Conservation (phyloP, 1,140 invertebrate genomes). For the Uloborus diversus region DNA sequence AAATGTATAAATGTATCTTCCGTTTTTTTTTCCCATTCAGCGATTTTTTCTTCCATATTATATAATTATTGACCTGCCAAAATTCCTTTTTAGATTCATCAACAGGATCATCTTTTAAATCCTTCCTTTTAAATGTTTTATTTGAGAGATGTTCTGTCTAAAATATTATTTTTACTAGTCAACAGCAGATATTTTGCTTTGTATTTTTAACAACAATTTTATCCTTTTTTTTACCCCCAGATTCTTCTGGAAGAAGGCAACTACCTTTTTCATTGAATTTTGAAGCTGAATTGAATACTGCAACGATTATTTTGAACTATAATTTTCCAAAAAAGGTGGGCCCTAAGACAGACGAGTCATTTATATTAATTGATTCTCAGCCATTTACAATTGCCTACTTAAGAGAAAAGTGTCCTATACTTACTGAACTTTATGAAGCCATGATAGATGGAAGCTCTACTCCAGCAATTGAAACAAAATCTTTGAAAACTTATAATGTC, state of each 20-base stretch:
- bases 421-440: slow-evolving; percentile 29
- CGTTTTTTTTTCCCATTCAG: no score
- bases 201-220: neutral
- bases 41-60: no score
- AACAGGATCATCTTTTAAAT: neutral
- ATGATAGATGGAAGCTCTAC: neutral
- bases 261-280: slow-evolving; percentile 25
- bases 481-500: neutral
- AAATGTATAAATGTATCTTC: no score
- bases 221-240: slow-evolving; percentile 1
- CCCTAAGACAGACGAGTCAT: neutral
- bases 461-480: neutral
- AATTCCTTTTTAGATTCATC: neutral
- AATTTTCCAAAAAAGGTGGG: neutral
- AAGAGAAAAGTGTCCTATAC: slow-evolving; percentile 36
- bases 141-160: no score
- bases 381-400: slow-evolving; percentile 12
- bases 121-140: neutral
- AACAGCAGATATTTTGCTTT: neutral
- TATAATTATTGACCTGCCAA: no score
- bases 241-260: slow-evolving; percentile 32
- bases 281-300: neutral
- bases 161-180: no score
- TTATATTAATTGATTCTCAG: slow-evolving; percentile 6
- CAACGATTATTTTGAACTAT: slow-evolving; percentile 19